Evolutionary conservation across 2,797 vertebrate genomes (phyloP).

Genomic region (Acipenser oxyrinchus): DNA sequence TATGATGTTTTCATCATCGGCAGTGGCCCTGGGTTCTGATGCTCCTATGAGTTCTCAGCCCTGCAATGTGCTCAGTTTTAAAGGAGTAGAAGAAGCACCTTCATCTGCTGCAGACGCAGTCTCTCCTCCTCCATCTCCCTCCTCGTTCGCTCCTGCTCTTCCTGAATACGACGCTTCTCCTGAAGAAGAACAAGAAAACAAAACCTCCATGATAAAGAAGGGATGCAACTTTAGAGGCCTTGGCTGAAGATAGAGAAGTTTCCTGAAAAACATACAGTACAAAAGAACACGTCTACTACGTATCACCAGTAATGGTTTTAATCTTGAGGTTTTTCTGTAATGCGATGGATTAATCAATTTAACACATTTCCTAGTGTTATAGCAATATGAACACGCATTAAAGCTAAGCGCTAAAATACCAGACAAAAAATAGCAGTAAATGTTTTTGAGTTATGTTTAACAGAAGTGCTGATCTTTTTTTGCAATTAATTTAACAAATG

Average conservation of each 20-base stretch:
- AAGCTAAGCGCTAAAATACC: too few species aligned
- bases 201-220: background rate
- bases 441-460: too few species aligned
- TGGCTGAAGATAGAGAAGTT: background rate
- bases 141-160: constrained; percentile 61
- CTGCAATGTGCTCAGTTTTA: too few species aligned
- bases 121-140: constrained; percentile 76
- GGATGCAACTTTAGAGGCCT: background rate
- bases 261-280: too few species aligned
- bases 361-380: too few species aligned
- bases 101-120: constrained; percentile 68
- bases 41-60: too few species aligned
- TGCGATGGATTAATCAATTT: background rate
- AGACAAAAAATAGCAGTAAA: too few species aligned
- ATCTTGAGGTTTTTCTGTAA: background rate
- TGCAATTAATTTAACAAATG: too few species aligned
- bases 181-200: constrained; percentile 26
- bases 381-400: too few species aligned
- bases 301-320: background rate
- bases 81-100: constrained; percentile 49
- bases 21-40: too few species aligned
- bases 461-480: too few species aligned
- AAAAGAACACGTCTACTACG: background rate
- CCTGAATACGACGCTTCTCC: constrained; percentile 76
- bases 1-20: too few species aligned